Conservation (phyloP, 1,140 invertebrate species). For the Drosophila nasuta region DNA sequence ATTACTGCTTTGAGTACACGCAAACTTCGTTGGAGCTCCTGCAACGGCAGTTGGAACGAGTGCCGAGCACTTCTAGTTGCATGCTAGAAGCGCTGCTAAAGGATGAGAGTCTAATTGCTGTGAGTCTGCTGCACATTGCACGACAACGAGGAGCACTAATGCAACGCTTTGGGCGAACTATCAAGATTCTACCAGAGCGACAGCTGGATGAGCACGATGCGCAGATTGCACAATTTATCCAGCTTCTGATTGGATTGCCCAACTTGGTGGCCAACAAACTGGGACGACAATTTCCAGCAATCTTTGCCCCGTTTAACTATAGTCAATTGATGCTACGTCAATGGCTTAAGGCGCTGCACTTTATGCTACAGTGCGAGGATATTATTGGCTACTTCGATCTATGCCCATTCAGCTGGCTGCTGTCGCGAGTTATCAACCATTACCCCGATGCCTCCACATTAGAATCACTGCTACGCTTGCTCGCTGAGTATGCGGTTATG, state of each 20-base stretch:
- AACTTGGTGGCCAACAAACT: slow-evolving; percentile 89
- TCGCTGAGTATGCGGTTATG: slow-evolving; percentile 74
- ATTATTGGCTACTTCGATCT: slow-evolving; percentile 84
- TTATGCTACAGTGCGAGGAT: slow-evolving; percentile 81
- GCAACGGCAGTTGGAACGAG: slow-evolving; percentile 36
- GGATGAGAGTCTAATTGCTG: slow-evolving; percentile 60
- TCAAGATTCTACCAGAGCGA: slow-evolving; percentile 60
- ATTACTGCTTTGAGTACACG: slow-evolving; percentile 62
- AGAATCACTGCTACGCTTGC: slow-evolving; percentile 83
- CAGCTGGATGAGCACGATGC: slow-evolving; percentile 62
- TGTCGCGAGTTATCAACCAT: slow-evolving; percentile 88
- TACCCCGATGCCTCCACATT: slow-evolving; percentile 67
- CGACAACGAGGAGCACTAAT: slow-evolving; percentile 51
- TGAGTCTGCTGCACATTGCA: slow-evolving; percentile 62
- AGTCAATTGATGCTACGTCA: slow-evolving; percentile 87
- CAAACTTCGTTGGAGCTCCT: slow-evolving; percentile 59
- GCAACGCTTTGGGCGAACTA: slow-evolving; percentile 55
- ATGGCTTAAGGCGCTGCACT: slow-evolving; percentile 87
- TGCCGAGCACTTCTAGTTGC: slow-evolving; percentile 22
- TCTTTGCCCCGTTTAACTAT: slow-evolving; percentile 87
- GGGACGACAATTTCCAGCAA: slow-evolving; percentile 86
- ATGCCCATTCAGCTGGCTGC: slow-evolving; percentile 85
- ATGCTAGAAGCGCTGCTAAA: slow-evolving; percentile 53
- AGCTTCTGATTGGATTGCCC: slow-evolving; percentile 88
- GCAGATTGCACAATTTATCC: slow-evolving; percentile 85